phyloP scores from a whole-genome alignment of 2,797 vertebrate genomes.

The Aselliscus stoliczkanus region DNA sequence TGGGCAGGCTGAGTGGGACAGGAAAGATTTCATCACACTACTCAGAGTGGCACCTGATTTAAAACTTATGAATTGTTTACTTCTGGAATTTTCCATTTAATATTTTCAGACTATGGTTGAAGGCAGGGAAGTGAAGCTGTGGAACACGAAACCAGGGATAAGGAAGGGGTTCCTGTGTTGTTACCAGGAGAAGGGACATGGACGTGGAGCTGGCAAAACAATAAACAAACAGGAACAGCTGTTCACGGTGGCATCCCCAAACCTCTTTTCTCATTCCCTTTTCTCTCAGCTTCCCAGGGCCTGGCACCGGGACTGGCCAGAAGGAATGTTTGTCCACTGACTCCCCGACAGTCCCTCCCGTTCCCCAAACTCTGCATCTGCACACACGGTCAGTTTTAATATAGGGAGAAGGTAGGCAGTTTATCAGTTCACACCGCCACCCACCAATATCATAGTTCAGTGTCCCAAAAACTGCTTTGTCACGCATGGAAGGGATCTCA shows the following conservation, averaged over 20 bases:
- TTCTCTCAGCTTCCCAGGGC: not conserved
- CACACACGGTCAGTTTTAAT: not conserved
- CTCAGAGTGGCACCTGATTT: not conserved
- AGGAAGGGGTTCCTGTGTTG: not conserved
- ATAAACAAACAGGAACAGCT: not conserved
- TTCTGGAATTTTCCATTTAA: not conserved
- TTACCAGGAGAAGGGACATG: not conserved
- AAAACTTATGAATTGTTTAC: not conserved
- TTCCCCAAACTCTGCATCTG: not conserved
- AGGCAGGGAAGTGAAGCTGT: too few species aligned
- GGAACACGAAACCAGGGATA: not conserved
- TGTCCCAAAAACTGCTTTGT: not conserved
- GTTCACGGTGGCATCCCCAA: fast-evolving
- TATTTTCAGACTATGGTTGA: not conserved
- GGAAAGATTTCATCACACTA: not conserved
- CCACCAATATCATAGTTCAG: not conserved
- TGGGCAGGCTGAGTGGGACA: not conserved
- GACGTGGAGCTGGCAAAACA: not conserved
- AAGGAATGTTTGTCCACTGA: not conserved
- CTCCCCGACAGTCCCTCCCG: not conserved
- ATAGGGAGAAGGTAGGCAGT: not conserved
- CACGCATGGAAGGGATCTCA: not conserved
- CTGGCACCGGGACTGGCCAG: not conserved
- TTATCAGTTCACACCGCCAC: not conserved
- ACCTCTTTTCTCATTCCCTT: not conserved